These are phyloP conservation scores for Triplophysa yarkandensis DNA, from an alignment of 2,797 vertebrate species.

Conservation along the genomic window DNA sequence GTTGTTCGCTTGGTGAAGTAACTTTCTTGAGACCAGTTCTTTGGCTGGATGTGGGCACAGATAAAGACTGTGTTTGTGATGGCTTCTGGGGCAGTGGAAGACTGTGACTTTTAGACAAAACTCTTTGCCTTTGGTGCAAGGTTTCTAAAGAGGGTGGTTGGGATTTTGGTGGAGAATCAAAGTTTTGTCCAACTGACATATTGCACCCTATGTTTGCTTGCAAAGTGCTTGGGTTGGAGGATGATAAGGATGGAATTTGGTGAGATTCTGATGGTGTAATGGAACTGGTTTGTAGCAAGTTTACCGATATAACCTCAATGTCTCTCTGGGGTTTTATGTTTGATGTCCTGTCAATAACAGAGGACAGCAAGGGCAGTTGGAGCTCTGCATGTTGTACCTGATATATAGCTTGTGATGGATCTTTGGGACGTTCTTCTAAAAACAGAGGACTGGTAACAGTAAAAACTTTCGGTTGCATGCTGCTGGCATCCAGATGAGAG, in stretches of 20 bases:
- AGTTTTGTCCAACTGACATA: not conserved
- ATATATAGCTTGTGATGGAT: slow-evolving; percentile 6
- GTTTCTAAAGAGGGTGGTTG: not conserved
- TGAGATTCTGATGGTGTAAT: not conserved
- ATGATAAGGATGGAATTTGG: not conserved
- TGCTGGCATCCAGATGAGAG: slow-evolving; percentile 12
- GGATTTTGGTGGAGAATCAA: slow-evolving; percentile 8
- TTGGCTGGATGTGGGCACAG: slow-evolving; percentile 1
- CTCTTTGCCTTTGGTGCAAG: slow-evolving; percentile 5
- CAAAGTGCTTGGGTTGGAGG: not conserved
- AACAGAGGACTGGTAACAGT: slow-evolving; percentile 38
- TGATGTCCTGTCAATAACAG: slow-evolving; percentile 8
- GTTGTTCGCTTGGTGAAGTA: not conserved
- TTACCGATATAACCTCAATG: slow-evolving; percentile 22
- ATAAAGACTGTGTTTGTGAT: slow-evolving; percentile 16
- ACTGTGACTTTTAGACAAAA: not conserved
- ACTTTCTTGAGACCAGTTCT: not conserved
- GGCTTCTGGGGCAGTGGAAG: slow-evolving; percentile 3
- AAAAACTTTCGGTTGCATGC: not conserved
- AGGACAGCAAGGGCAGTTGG: slow-evolving; percentile 21
- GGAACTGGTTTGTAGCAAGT: not conserved
- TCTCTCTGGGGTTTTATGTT: slow-evolving; percentile 23
- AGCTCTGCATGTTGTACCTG: slow-evolving; percentile 17
- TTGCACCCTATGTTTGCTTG: not conserved
- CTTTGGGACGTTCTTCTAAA: slow-evolving; percentile 10